Evolutionary conservation across 2,113 vertebrate genomes (phyloP).

Genomic region (Spea bombifrons): DNA sequence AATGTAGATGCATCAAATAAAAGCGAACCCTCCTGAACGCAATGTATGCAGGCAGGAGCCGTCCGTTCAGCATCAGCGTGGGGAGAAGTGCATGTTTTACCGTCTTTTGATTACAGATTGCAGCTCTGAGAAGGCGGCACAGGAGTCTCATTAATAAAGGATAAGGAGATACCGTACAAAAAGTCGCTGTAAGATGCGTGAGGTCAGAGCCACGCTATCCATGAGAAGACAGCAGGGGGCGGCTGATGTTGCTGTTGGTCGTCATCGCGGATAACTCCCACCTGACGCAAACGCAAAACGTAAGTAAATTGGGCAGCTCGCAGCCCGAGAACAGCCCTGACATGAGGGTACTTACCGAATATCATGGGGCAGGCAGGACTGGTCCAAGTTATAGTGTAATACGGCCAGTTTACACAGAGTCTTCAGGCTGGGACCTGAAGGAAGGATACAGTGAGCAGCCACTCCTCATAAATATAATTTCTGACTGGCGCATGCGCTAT

Average conservation of each 20-base stretch:
- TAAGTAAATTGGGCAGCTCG: not conserved
- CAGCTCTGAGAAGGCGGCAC: too few relatives aligned
- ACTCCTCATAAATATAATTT: not conserved
- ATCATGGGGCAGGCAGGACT: conserved; percentile 94
- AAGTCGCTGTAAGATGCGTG: not conserved
- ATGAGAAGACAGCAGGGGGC: conserved; percentile 93
- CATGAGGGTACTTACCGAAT: conserved; percentile 75
- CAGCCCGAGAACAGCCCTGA: not conserved
- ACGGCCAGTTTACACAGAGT: conserved; percentile 97
- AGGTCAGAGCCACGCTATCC: conserved; percentile 63
- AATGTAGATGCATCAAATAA: too few relatives aligned
- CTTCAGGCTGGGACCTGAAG: conserved; percentile 91
- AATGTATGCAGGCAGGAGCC: too few relatives aligned
- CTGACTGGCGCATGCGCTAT: too few relatives aligned
- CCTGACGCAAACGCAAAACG: conserved; percentile 64
- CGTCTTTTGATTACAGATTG: too few relatives aligned
- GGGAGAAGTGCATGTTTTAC: too few relatives aligned
- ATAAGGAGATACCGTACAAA: not conserved
- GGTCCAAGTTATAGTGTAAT: conserved; percentile 95
- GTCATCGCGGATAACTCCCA: conserved; percentile 99
- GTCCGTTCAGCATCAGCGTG: too few relatives aligned
- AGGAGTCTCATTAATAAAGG: too few relatives aligned
- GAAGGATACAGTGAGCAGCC: conserved; percentile 38
- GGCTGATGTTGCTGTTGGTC: conserved; percentile 99
- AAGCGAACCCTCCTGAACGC: too few relatives aligned